Percentiles rank a stretch among this genome's conserved stretches.
Evolutionary conservation across 1,140 invertebrate genomes (phyloP).

Genomic region (Capitella teleta): DNA sequence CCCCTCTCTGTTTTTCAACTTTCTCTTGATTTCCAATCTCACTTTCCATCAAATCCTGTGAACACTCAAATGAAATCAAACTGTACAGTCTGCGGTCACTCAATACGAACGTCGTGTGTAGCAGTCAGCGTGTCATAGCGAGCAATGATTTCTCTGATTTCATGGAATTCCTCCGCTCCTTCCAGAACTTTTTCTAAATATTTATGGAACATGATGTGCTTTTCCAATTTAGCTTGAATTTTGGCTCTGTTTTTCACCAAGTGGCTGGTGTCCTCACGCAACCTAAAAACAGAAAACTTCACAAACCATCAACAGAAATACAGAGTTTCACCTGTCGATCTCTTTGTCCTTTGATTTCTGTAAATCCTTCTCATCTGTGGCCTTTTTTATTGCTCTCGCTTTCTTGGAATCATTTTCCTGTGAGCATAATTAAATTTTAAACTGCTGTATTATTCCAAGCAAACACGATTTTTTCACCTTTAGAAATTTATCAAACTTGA

Average conservation of each 20-base stretch:
- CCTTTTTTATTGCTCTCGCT: constrained; percentile 39
- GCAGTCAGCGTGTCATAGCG: constrained; percentile 40
- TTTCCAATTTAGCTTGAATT: constrained; percentile 32
- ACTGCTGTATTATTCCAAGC: background rate
- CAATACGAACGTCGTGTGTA: constrained; percentile 38
- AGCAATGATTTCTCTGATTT: constrained; percentile 41
- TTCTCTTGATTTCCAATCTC: constrained; percentile 37
- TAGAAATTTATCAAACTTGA: constrained; percentile 44
- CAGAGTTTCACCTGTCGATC: constrained; percentile 26
- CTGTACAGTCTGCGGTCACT: too few relatives aligned
- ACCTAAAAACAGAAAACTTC: constrained; percentile 5
- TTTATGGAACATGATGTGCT: constrained; percentile 31
- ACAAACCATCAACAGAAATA: background rate
- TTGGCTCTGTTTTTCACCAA: constrained; percentile 27
- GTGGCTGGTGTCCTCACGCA: constrained; percentile 22
- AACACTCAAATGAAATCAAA: constrained; percentile 11
- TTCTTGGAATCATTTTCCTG: constrained; percentile 43
- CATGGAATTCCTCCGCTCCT: constrained; percentile 40
- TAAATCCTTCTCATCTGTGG: constrained; percentile 38
- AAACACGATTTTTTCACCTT: constrained; percentile 21
- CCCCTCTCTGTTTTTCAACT: constrained; percentile 34
- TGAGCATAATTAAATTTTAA: background rate
- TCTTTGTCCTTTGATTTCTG: constrained; percentile 41
- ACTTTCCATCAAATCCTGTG: constrained; percentile 36
- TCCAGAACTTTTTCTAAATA: constrained; percentile 40